Percentiles rank a stretch among this genome's conserved stretches.
phyloP scores from a whole-genome alignment of 1,140 invertebrate species.

The Akabosia matsudoensis region DNA sequence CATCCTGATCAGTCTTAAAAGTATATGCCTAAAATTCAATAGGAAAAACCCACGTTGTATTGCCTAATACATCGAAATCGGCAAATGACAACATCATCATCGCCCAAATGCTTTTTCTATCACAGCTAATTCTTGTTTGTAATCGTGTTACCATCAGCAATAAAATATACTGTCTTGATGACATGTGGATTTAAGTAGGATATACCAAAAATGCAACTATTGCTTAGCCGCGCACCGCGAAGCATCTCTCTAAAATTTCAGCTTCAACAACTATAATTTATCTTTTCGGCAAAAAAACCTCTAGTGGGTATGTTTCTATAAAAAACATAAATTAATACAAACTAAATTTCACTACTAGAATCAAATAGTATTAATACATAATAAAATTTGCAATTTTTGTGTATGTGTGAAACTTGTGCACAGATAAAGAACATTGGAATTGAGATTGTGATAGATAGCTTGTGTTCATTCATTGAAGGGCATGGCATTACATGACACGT shows the following conservation, averaged over 20 bases:
- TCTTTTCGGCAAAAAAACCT: not conserved
- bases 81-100: not conserved
- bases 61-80: not conserved
- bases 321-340: too few relatives aligned
- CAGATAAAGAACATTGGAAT: not conserved
- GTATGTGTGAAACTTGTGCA: not conserved
- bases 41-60: too few relatives aligned
- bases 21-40: too few relatives aligned
- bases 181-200: not conserved
- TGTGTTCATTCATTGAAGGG: conserved; percentile 24
- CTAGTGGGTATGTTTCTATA: too few relatives aligned
- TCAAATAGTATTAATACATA: too few relatives aligned
- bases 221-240: too few relatives aligned
- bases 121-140: conserved; percentile 20
- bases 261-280: not conserved
- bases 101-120: not conserved
- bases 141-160: conserved; percentile 23
- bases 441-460: conserved; percentile 5
- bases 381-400: not conserved
- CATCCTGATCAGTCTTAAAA: too few relatives aligned
- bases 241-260: too few relatives aligned
- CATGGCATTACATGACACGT: conserved; percentile 24
- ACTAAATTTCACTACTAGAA: too few relatives aligned
- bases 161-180: conserved; percentile 20
- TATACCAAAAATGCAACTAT: not conserved